Percentiles rank a stretch among this genome's conserved stretches.
Conservation (phyloP, 1,140 invertebrate genomes). For the Lamellibrachia luymesi region DNA sequence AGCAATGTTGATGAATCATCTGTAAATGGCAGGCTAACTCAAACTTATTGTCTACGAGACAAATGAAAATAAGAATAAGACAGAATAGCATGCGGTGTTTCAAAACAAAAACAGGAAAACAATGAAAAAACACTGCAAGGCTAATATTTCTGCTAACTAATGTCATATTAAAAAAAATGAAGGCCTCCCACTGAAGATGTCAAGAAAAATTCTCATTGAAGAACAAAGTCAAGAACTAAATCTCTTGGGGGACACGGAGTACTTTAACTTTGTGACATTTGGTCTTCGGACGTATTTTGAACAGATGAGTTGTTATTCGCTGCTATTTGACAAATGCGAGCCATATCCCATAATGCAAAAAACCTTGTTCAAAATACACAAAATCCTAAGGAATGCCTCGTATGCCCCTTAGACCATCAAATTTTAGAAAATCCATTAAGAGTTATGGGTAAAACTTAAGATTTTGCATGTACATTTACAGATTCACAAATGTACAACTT, state of each 20-base stretch:
- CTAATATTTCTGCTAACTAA: neutral
- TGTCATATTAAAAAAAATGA: neutral
- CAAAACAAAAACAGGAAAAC: neutral
- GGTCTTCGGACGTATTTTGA: too few relatives aligned
- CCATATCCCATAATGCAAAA: too few relatives aligned
- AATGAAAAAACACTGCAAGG: neutral
- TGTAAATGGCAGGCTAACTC: neutral
- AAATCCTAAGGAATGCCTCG: too few relatives aligned
- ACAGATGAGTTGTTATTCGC: too few relatives aligned
- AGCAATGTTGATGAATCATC: neutral
- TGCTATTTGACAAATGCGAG: too few relatives aligned
- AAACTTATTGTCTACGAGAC: neutral
- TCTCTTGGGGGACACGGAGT: neutral
- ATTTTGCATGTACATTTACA: neutral
- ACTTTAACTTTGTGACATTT: neutral
- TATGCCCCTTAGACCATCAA: too few relatives aligned
- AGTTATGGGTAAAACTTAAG: too few relatives aligned
- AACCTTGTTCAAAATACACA: too few relatives aligned
- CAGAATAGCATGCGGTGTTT: neutral
- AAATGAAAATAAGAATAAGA: neutral
- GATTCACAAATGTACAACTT: neutral
- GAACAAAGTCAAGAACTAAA: neutral
- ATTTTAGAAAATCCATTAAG: too few relatives aligned
- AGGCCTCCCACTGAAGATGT: neutral
- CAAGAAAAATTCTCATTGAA: neutral